phyloP scores from a whole-genome alignment of 2,888 invertebrate genomes.

The Lasioglossum lativentre region DNA sequence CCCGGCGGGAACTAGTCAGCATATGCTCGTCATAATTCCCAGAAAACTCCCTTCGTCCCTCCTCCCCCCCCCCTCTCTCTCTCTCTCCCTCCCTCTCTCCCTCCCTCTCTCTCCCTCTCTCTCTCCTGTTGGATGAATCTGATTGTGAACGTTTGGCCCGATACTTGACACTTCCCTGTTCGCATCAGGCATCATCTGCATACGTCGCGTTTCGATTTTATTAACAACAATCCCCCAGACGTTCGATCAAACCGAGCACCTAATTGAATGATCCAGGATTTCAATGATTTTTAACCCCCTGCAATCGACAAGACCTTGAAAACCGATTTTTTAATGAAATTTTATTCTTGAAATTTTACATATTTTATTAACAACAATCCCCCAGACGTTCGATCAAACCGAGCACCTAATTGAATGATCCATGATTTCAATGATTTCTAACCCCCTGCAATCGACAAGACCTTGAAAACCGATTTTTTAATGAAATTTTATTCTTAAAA shows the following conservation, averaged over 20 bases:
- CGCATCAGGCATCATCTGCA: slow-evolving; percentile 36
- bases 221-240: slow-evolving; percentile 35
- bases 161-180: slow-evolving; percentile 60
- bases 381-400: slow-evolving; percentile 2
- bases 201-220: slow-evolving; percentile 45
- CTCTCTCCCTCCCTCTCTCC: background rate
- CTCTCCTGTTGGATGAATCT: slow-evolving; percentile 36
- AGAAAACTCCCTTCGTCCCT: slow-evolving; percentile 63
- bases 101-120: background rate
- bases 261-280: background rate
- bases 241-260: background rate
- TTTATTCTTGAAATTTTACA: background rate
- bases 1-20: slow-evolving; percentile 78
- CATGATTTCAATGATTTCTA: background rate
- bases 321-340: background rate
- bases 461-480: background rate
- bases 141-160: slow-evolving; percentile 52
- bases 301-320: background rate
- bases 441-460: background rate
- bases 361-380: slow-evolving; percentile 47
- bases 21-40: slow-evolving; percentile 80
- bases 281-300: background rate
- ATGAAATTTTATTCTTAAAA: background rate
- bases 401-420: background rate
- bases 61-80: background rate